Evolutionary conservation across 2,113 vertebrate genomes (phyloP).

Genomic region (Myotis yumanensis): DNA sequence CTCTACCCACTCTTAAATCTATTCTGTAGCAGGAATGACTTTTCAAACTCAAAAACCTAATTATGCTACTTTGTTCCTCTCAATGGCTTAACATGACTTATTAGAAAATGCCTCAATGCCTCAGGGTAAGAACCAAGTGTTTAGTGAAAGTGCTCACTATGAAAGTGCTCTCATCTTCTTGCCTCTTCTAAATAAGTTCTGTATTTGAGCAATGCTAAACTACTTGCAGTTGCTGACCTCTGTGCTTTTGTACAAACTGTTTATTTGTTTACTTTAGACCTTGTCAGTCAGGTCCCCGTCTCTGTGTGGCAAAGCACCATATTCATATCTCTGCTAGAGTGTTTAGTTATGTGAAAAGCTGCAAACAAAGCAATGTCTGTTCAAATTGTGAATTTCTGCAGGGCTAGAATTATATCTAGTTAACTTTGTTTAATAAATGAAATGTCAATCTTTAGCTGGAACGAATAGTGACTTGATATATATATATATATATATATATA

Average conservation of each 20-base stretch:
- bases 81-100: background rate
- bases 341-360: background rate
- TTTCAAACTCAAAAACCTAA: conserved; percentile 37
- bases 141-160: background rate
- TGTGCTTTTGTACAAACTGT: background rate
- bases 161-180: background rate
- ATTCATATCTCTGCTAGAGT: background rate
- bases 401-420: conserved; percentile 6
- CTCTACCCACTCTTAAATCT: background rate
- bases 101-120: background rate
- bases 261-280: background rate
- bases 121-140: background rate
- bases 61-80: conserved; percentile 1
- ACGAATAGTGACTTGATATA: background rate
- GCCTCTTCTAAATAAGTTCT: conserved; percentile 27
- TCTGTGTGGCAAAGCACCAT: background rate
- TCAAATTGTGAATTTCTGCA: conserved; percentile 14
- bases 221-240: background rate
- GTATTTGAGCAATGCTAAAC: background rate
- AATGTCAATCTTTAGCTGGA: conserved; percentile 8
- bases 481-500: background rate
- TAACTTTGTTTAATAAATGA: conserved; percentile 53
- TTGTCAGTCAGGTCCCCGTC: background rate
- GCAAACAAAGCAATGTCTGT: background rate
- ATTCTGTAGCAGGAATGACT: background rate